Evolutionary conservation across 2,113 vertebrate species (phyloP), one percentile per base, ranked within the genome.

Genomic region (Leptobrachium leishanense): DNA sequence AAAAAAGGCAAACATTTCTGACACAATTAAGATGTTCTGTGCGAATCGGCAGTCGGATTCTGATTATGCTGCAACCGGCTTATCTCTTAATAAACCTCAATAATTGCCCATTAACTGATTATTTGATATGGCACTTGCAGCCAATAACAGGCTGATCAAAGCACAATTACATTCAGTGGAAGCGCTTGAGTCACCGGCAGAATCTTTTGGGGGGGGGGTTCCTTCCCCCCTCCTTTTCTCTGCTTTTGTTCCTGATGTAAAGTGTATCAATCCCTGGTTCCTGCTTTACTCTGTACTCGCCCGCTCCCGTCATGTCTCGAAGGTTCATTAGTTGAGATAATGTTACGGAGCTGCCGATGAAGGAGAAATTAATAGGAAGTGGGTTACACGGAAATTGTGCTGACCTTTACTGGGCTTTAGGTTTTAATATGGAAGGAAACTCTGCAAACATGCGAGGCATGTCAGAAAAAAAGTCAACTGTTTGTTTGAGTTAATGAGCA

Each of bases 21-120:
- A 80, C 77, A 72, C 76, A 80, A 80, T 80, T 68, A 80, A 74
- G 77, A 72, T 65, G 54, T 72, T 72, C 43, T 68, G 20, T 11
- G 10, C 42, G 70, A 15, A 73, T 8, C 13, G 40, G 68, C 62
- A 54, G 50, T 70, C n/a, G 9, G 76, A 44, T 74, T 9, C 77
- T 72, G 62, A 72, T 66, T 65, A 53, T 63, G 43, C 62, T 39
- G 46, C 62, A 66, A 54, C 43, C 43, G 39, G 44, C 62, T 66
- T 44, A 73, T 79, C 70, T 67, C 62, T 31, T 57, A 20, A 55
- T 72, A 73, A 43, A 73, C 62, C 70, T 20, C 63, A 72, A 73
- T 67, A 43, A 79, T 20, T 54, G 15, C 39, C 72, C 77, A 72
- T 72, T 66, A 79, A 77, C 54, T 62, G 67, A 77, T 77, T 43